phyloP scores from a whole-genome alignment of 2,113 vertebrate species.

The Coturnix japonica region DNA sequence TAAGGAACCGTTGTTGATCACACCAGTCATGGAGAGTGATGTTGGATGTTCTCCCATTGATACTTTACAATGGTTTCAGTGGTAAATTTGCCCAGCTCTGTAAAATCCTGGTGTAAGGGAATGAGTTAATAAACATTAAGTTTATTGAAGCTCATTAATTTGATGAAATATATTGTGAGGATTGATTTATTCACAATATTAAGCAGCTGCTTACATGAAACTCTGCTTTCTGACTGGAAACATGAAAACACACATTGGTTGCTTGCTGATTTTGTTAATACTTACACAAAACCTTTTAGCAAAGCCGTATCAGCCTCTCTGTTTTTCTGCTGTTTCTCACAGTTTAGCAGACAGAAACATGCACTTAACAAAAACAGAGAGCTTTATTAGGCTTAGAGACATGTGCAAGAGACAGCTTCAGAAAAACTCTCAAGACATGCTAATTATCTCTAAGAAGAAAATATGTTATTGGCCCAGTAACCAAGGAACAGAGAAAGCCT shows the following conservation, averaged over 20 bases:
- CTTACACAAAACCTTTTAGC: slow-evolving; percentile 41
- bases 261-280: slow-evolving; percentile 29
- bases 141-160: not conserved
- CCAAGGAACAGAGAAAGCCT: not conserved
- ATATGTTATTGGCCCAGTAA: not conserved
- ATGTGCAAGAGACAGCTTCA: slow-evolving; percentile 14
- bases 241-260: not conserved
- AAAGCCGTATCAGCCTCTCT: slow-evolving; percentile 5
- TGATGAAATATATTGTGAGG: not conserved
- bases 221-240: not conserved
- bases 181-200: not conserved
- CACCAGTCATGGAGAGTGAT: not conserved
- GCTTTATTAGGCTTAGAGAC: slow-evolving; percentile 22
- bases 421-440: not conserved
- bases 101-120: not conserved
- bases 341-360: slow-evolving; percentile 28
- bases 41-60: not conserved
- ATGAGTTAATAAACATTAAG: not conserved
- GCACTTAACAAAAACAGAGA: not conserved
- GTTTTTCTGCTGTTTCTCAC: slow-evolving; percentile 40
- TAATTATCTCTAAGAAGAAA: slow-evolving; percentile 18
- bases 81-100: not conserved
- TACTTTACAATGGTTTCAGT: not conserved
- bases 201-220: not conserved
- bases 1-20: not conserved